Base-by-base conservation (phyloP, 2,113 vertebrate species). In the Ophiodon elongatus region DNA sequence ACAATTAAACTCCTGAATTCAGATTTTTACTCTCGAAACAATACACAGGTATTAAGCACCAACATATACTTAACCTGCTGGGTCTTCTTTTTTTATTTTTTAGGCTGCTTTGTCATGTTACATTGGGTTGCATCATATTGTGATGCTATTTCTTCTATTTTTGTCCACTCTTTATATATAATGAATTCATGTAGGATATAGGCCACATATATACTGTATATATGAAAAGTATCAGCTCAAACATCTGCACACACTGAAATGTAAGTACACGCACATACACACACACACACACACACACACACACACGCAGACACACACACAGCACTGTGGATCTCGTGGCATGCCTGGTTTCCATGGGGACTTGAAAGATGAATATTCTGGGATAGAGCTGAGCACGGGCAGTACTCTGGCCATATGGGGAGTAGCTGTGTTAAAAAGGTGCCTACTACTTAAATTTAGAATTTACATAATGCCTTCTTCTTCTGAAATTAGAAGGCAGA, bases 261-360 rank as follows among this genome's bases (percentile, higher is more conserved):
- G 8, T 23, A 78, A 59, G 15, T 41, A n/a, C n/a, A n/a, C n/a
- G n/a, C n/a, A n/a, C n/a, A n/a, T n/a, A 31, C 56, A 65, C n/a
- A 43, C 35, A 62, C 60, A 14, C 52, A 31, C 4, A 19, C 31
- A 17, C 19, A 19, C 60, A 2, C 31, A 33, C 57, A 66, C 25
- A 43, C 41, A 63, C 56, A 10, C 54, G 25, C n/a, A 25, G 60
- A 41, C 10, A 56, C 69, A 31, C 21, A 50, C 39, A 65, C 3
- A 54, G 63, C 4, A 6, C 35, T 21, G 64, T 68, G 63, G 35
- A 45, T 70, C 50, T 78, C 21, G 1, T 80, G 33, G 74, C 17
- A 0, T 84, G 35, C 50, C 70, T 71, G 60, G 78, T 91, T 81
- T 90, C 88, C 76, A 81, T 62, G n/a, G 83, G 75, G 70, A 87